Evolutionary conservation across 23 tunicate genomes (phyloP), one percentile per base, ranked within the genome.

Genomic region (Aplidium turbinatum): DNA sequence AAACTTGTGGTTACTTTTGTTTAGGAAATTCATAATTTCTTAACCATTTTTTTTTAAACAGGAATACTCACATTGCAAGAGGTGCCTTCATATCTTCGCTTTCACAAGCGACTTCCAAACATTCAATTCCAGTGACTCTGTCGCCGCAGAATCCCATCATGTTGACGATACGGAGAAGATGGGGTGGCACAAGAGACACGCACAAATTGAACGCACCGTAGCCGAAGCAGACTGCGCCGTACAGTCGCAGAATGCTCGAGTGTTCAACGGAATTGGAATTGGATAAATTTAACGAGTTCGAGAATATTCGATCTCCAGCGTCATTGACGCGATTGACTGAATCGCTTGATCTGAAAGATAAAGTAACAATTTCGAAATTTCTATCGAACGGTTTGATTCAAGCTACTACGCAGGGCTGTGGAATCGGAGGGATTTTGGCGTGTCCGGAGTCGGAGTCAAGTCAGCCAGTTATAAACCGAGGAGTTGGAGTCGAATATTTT

Each of bases 71-170:
- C 96, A 88, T 88, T 29, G 96, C 96, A 19, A 88, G 62, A 21
- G 87, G 96, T 2, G 96, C 83, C 35, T 88, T 88, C 96, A 88
- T 88, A 32, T 88, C 96, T 27, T 82, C 65, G 34, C 96, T 88
- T 34, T 76, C 65, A 47, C 87, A 57, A 3, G 96, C 87, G 31
- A 52, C 57, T 39, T 65, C 70, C 30, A 86, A 65, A 33, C 86
- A 56, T 52, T 46, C 47, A 24, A 87, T 33, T 42, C 94, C 94
- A 24, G 66, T 53, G 22, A 56, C 38, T 32, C 86, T 35, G 67
- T 87, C 94, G 13, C 94, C 94, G 42, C 65, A 77, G 36, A 87
- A 87, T 3, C 94, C 94, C 63, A 87, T 80, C 73, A 87, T 48
- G 47, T 80, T 87, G 0, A 80, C 94, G 32, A 87, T 69, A 42